Conservation (phyloP, 1,140 invertebrate species). For the Drosophila repletoides region DNA sequence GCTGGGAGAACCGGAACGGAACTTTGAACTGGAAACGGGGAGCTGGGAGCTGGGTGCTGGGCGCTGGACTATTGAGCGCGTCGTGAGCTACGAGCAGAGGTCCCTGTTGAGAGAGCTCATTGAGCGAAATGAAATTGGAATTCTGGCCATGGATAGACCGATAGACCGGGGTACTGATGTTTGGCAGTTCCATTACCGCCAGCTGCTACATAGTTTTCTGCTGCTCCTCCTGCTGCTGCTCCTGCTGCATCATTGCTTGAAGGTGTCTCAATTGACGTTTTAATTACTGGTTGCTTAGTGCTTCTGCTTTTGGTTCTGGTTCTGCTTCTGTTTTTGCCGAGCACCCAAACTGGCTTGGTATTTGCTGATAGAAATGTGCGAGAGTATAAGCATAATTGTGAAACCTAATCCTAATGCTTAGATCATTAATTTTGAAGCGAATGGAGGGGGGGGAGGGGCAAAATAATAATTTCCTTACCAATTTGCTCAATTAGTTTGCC, state of each 20-base stretch:
- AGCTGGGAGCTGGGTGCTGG: neutral
- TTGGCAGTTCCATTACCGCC: conserved; percentile 38
- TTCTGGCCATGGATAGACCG: conserved; percentile 40
- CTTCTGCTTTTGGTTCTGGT: too few relatives aligned
- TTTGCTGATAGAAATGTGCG: conserved; percentile 7
- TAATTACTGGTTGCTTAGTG: conserved; percentile 61
- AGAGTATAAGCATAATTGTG: conserved; percentile 10
- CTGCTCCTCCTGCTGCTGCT: too few relatives aligned
- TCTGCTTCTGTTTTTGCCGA: too few relatives aligned
- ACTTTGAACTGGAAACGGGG: conserved; percentile 1
- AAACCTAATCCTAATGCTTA: conserved; percentile 14
- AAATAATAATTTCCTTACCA: conserved; percentile 34
- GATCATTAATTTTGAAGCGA: conserved; percentile 41
- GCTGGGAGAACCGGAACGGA: neutral
- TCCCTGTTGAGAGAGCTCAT: conserved; percentile 48
- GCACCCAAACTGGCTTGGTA: too few relatives aligned
- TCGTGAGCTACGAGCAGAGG: too few relatives aligned
- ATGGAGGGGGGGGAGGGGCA: neutral
- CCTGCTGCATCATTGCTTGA: conserved; percentile 15
- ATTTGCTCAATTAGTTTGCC: conserved; percentile 37
- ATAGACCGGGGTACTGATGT: conserved; percentile 5
- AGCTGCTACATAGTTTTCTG: too few relatives aligned
- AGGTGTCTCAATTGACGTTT: conserved; percentile 72
- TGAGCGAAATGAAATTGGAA: conserved; percentile 62
- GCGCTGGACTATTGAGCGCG: neutral